These are phyloP conservation scores for Drosophila auraria DNA, from an alignment of 1,140 invertebrate genomes.

Conservation along the genomic window DNA sequence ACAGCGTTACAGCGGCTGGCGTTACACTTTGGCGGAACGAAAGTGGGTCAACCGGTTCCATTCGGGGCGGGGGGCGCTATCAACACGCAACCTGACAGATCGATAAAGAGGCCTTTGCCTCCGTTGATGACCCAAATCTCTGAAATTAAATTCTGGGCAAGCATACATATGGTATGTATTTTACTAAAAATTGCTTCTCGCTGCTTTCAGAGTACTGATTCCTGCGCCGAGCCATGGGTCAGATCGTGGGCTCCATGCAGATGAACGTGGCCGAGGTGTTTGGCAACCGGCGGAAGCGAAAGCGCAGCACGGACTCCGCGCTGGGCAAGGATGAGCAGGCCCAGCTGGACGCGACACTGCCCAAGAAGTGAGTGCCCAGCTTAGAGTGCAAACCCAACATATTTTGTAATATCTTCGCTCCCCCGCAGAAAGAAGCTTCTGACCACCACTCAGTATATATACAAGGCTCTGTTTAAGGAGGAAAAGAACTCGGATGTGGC, in stretches of 20 bases:
- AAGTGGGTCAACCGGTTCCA: conserved; percentile 63
- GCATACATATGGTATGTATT: background rate
- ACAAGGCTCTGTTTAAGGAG: conserved; percentile 91
- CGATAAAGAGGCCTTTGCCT: conserved; percentile 19
- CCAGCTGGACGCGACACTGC: conserved; percentile 49
- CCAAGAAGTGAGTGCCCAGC: conserved; percentile 69
- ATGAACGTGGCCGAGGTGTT: conserved; percentile 73
- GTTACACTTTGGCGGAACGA: conserved; percentile 26
- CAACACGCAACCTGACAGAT: conserved; percentile 63
- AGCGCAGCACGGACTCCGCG: conserved; percentile 67
- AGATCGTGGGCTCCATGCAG: conserved; percentile 72
- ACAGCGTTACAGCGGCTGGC: conserved; percentile 10
- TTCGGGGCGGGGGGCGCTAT: conserved; percentile 16
- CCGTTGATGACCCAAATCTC: conserved; percentile 9
- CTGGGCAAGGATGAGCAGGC: conserved; percentile 49
- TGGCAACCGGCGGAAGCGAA: conserved; percentile 70
- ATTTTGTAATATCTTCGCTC: conserved; percentile 24
- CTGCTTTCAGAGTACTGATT: conserved; percentile 10
- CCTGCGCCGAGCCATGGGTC: conserved; percentile 61
- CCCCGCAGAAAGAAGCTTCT: conserved; percentile 88
- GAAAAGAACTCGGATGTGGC: conserved; percentile 92
- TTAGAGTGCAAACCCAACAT: too few relatives aligned
- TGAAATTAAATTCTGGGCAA: background rate
- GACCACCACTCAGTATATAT: conserved; percentile 92
- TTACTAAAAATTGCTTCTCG: too few relatives aligned